Evolutionary conservation across 2,113 vertebrate species (phyloP), one percentile per base, ranked within the genome.

Genomic region (Toxotes chatareus): DNA sequence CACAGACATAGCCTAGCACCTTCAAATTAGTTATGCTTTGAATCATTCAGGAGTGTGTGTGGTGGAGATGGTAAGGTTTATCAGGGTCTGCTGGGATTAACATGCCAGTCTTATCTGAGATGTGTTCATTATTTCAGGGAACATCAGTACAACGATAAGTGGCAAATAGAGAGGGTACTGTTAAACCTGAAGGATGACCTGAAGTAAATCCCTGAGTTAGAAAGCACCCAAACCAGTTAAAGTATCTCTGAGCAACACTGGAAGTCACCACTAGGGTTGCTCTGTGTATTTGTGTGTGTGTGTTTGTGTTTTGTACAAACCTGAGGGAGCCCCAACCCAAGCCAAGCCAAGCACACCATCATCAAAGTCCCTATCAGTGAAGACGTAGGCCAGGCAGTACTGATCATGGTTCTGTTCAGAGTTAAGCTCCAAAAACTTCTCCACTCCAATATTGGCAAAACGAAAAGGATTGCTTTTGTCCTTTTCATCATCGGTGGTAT

Each of bases 331-430:
- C 63, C 97, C 98, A 62, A 99, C 98, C 98, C 98, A 99, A 27
- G 98, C 98, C 91, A 99, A 94, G 75, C 98, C 98, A 76, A 99
- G 96, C 40, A 99, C 98, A 0, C 98, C 98, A 68, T 99, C 97
- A 84, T 99, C 98, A 93, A 99, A 99, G 91, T 99, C 98, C 72
- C 98, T 93, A 89, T 99, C 98, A 13, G 97, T 99, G 89, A 99
- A 99, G 84, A 99, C 97, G 69, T 99, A 99, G 83, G 98, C 98
- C 85, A 99, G 94, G 89, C 98, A 99, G 92, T 99, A 99, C 86
- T 98, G 97, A 73, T 99, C 96, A 7, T 99, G 98, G 92, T 99
- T 99, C 95, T 99, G 98, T 53, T 99, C 98, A 0, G 98, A 99
- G 91, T 99, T 99, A 38, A 99, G 94, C 80, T 99, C 98, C 91